Percentiles rank a stretch among this genome's conserved stretches.
Evolutionary conservation across 2,888 invertebrate species (phyloP).

Genomic region (Monoplex corrugatus): DNA sequence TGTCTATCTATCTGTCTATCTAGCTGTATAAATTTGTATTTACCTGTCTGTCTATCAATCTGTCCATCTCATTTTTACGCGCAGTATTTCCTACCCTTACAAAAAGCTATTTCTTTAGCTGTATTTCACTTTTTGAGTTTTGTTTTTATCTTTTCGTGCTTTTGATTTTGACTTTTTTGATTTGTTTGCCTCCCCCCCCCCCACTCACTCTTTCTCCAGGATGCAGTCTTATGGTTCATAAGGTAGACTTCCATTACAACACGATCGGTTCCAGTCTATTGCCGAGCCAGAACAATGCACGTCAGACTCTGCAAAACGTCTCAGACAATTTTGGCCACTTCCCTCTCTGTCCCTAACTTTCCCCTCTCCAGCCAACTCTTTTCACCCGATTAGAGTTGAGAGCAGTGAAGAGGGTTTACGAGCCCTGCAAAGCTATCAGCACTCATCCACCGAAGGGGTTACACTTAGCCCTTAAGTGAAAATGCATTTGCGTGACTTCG

Average conservation of each 20-base stretch:
- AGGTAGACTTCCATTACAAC: constrained; percentile 41
- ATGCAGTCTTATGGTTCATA: not conserved
- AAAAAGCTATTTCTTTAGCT: too few relatives aligned
- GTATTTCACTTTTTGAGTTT: not conserved
- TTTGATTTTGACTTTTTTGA: too few relatives aligned
- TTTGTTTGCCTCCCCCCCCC: not conserved
- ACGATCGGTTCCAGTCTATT: constrained; percentile 15
- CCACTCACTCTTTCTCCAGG: not conserved
- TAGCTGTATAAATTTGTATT: not conserved
- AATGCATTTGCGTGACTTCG: constrained; percentile 50
- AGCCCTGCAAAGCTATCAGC: constrained; percentile 42
- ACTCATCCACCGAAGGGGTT: constrained; percentile 46
- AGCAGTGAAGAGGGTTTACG: constrained; percentile 51
- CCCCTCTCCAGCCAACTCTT: not conserved
- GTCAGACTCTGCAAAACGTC: constrained; percentile 1
- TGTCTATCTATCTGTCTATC: not conserved
- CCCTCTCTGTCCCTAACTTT: not conserved
- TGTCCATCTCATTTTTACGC: too few relatives aligned
- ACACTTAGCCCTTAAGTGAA: constrained; percentile 43
- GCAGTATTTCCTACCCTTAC: too few relatives aligned
- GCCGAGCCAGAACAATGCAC: constrained; percentile 10
- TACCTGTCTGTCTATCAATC: too few relatives aligned
- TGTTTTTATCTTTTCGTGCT: not conserved
- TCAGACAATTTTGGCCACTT: not conserved
- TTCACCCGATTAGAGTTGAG: constrained; percentile 46